These are phyloP conservation scores for Watsonalla cultraria DNA, from an alignment of 2,888 invertebrate species.

Conservation along the genomic window DNA sequence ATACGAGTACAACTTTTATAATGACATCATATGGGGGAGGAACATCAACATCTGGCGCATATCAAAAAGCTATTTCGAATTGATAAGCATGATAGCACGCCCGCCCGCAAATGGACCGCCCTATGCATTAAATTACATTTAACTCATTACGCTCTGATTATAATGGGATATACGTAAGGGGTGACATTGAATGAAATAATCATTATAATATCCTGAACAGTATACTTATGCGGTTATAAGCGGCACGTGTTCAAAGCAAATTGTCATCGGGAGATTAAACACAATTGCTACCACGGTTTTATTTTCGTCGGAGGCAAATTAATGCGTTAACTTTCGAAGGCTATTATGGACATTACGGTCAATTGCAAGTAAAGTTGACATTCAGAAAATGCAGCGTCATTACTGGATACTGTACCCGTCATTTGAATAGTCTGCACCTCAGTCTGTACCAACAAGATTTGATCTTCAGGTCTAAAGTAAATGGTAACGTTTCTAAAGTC, in stretches of 20 bases:
- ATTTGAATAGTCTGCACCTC: too few species aligned
- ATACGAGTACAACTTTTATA: conserved; percentile 3
- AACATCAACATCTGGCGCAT: conserved; percentile 58
- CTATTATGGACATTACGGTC: neutral
- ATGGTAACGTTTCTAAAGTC: neutral
- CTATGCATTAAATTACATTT: conserved; percentile 63
- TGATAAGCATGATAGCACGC: conserved; percentile 69
- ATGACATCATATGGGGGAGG: conserved; percentile 28
- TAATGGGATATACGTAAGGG: conserved; percentile 40
- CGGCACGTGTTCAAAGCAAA: conserved; percentile 56
- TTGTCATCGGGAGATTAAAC: conserved; percentile 35
- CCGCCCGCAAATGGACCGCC: conserved; percentile 61
- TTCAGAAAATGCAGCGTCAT: too few species aligned
- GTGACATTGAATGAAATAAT: conserved; percentile 36
- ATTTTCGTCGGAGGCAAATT: conserved; percentile 24
- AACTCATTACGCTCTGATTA: conserved; percentile 61
- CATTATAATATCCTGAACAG: conserved; percentile 33
- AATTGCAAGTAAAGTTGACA: too few species aligned
- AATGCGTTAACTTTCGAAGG: conserved; percentile 33
- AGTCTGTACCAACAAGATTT: too few species aligned
- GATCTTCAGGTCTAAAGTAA: too few species aligned
- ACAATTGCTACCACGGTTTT: conserved; percentile 34
- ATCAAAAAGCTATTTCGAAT: conserved; percentile 62
- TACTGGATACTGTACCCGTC: too few species aligned
- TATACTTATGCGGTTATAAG: conserved; percentile 26